These are phyloP conservation scores for Pelodiscus sinensis DNA, from an alignment of 2,113 vertebrate genomes.

Conservation along the genomic window DNA sequence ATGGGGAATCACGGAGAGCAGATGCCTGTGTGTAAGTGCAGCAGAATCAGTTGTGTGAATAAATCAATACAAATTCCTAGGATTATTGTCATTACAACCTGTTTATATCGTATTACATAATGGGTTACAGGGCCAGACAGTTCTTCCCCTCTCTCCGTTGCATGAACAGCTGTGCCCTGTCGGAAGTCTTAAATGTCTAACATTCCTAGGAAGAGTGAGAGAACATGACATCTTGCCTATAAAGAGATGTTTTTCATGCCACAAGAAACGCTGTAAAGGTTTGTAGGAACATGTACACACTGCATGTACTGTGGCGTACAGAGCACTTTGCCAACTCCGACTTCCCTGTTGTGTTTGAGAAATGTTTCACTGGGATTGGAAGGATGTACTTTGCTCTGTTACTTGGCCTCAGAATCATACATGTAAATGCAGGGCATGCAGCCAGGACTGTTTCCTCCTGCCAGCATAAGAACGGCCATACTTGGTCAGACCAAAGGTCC, in stretches of 20 bases:
- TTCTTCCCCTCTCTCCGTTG: background rate
- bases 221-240: background rate
- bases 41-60: background rate
- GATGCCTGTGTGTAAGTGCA: constrained; percentile 27
- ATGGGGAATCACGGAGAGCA: background rate
- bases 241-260: background rate
- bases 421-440: background rate
- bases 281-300: too few relatives aligned
- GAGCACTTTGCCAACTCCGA: background rate
- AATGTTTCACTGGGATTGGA: background rate
- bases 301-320: too few relatives aligned
- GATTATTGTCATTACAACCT: constrained; percentile 4
- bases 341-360: background rate
- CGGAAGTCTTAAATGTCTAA: background rate
- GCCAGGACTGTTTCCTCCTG: background rate
- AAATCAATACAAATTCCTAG: constrained; percentile 8
- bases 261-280: background rate
- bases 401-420: too few relatives aligned
- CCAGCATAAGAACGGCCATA: too few relatives aligned
- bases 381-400: background rate
- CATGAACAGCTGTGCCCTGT: background rate
- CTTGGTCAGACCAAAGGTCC: too few relatives aligned
- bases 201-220: background rate
- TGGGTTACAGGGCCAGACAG: background rate
- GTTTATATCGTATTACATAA: constrained; percentile 26